Conservation (phyloP, 2,888 invertebrate species). For the Hypercompe scribonia region DNA sequence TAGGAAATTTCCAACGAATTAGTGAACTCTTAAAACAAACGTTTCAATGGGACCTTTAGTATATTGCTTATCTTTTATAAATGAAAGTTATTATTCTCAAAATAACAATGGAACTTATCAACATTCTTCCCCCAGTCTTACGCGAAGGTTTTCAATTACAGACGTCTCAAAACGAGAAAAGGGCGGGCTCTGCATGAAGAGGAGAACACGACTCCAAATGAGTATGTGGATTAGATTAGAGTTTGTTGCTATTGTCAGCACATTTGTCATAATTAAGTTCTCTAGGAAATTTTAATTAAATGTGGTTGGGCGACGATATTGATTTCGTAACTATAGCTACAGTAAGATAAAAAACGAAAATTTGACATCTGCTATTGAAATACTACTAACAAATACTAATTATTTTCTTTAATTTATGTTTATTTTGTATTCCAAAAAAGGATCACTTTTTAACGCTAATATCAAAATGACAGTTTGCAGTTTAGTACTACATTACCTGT, state of each 20-base stretch:
- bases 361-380: not conserved
- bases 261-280: constrained; percentile 30
- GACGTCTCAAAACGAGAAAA: constrained; percentile 60
- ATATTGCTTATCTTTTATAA: not conserved
- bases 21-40: not conserved
- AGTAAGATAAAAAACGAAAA: not conserved
- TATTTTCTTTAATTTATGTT: too few species aligned
- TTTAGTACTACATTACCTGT: too few species aligned
- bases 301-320: not conserved
- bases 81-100: constrained; percentile 30
- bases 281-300: constrained; percentile 18
- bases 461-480: too few species aligned
- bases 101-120: constrained; percentile 49
- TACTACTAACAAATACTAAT: too few species aligned
- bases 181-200: constrained; percentile 61
- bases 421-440: too few species aligned
- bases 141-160: constrained; percentile 70
- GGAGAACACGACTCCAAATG: constrained; percentile 47
- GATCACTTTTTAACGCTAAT: too few species aligned
- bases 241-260: constrained; percentile 42
- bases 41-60: not conserved
- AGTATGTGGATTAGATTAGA: constrained; percentile 44
- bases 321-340: not conserved
- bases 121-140: constrained; percentile 28
- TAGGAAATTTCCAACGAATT: not conserved